Conservation (phyloP, 1,140 invertebrate genomes). For the Drosophila kikkawai region DNA sequence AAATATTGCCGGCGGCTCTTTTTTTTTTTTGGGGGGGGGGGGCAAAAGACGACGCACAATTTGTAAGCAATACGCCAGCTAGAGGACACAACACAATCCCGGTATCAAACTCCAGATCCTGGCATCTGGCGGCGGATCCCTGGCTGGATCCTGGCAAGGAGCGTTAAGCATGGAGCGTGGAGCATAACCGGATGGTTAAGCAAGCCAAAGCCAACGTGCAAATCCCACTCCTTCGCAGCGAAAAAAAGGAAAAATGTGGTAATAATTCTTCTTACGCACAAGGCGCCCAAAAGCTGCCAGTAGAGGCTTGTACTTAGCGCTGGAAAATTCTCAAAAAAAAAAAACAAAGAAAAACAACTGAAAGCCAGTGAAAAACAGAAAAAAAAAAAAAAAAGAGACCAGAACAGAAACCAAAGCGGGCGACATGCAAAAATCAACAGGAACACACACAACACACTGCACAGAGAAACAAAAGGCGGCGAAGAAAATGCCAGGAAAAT, state of each 20-base stretch:
- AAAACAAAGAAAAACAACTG: slow-evolving; percentile 19
- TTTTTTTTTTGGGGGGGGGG: background rate
- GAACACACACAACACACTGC: slow-evolving; percentile 25
- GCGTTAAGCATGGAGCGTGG: background rate
- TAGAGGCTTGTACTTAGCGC: slow-evolving; percentile 34
- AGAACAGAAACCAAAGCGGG: slow-evolving; percentile 50
- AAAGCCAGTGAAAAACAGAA: background rate
- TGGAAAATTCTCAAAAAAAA: slow-evolving; percentile 17
- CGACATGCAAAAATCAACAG: slow-evolving; percentile 70
- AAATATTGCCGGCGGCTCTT: slow-evolving; percentile 49
- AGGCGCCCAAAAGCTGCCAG: slow-evolving; percentile 47
- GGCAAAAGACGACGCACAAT: slow-evolving; percentile 51
- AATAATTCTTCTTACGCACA: slow-evolving; percentile 74
- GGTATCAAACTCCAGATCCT: slow-evolving; percentile 27
- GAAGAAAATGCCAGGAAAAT: slow-evolving; percentile 2
- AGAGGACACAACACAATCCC: slow-evolving; percentile 16
- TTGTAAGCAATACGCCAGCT: slow-evolving; percentile 62
- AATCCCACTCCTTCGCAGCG: slow-evolving; percentile 48
- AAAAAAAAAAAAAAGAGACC: slow-evolving; percentile 24
- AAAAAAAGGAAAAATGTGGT: slow-evolving; percentile 50
- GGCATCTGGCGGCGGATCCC: background rate
- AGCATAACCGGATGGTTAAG: slow-evolving; percentile 52
- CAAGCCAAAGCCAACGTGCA: slow-evolving; percentile 60
- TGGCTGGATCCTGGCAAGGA: background rate
- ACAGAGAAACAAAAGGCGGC: slow-evolving; percentile 24